Conservation (phyloP, 1,140 invertebrate genomes). For the Solen grandis region DNA sequence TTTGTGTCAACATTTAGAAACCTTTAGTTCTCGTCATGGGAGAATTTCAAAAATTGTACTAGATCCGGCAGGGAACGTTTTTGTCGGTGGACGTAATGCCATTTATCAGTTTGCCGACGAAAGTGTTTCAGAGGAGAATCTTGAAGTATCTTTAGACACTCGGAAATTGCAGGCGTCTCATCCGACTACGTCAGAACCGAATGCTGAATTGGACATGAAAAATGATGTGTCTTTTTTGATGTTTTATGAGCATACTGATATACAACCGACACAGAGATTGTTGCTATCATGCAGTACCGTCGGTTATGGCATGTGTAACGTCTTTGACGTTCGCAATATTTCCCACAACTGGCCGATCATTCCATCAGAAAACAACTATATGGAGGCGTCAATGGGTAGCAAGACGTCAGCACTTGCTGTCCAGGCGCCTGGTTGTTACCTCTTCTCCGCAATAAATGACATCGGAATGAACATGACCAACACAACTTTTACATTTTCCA, state of each 20-base stretch:
- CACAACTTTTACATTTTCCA: background rate
- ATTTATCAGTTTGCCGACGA: background rate
- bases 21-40: too few species aligned
- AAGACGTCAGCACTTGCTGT: background rate
- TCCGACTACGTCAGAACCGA: background rate
- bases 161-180: background rate
- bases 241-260: background rate
- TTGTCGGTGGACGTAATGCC: background rate
- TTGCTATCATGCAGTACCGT: background rate
- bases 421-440: background rate
- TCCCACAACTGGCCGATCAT: background rate
- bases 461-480: background rate
- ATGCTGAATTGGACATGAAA: background rate
- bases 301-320: background rate
- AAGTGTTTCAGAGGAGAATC: background rate
- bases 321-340: background rate
- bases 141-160: background rate
- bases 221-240: background rate
- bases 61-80: background rate
- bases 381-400: background rate
- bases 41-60: too few species aligned
- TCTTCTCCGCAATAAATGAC: background rate
- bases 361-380: background rate
- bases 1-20: too few species aligned
- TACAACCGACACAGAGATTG: background rate